Percentiles rank a stretch among this genome's conserved stretches.
Evolutionary conservation across 2,888 invertebrate genomes (phyloP).

Genomic region (Arrhopalites spinosus): DNA sequence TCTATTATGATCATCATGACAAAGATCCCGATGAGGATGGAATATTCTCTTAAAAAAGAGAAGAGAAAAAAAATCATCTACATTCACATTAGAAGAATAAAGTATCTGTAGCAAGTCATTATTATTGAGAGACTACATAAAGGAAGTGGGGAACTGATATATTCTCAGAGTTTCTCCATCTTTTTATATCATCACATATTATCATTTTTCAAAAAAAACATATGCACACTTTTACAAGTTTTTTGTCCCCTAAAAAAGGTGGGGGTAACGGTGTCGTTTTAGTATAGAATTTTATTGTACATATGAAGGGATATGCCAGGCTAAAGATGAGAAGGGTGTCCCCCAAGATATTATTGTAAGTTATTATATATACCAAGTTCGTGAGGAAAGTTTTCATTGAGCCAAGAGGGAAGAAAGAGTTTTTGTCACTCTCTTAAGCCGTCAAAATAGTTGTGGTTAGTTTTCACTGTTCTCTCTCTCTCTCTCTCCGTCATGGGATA

Average conservation of each 20-base stretch:
- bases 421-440: conserved; percentile 14
- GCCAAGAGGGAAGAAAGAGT: not conserved
- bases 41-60: not conserved
- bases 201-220: no score
- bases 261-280: no score
- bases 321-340: not conserved
- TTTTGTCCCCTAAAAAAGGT: no score
- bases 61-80: not conserved
- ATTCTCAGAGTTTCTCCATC: no score
- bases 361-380: conserved; percentile 3
- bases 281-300: no score
- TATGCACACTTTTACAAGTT: no score
- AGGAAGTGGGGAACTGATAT: not conserved
- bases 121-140: not conserved
- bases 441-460: conserved; percentile 22
- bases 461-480: not conserved
- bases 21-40: not conserved
- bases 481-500: not conserved
- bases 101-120: not conserved
- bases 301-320: conserved; percentile 3
- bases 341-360: not conserved
- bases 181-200: no score
- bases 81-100: not conserved
- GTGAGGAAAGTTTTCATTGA: not conserved
- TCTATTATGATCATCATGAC: not conserved